These are phyloP conservation scores for Takifugu flavidus DNA, from an alignment of 2,113 vertebrate species.

Conservation along the genomic window DNA sequence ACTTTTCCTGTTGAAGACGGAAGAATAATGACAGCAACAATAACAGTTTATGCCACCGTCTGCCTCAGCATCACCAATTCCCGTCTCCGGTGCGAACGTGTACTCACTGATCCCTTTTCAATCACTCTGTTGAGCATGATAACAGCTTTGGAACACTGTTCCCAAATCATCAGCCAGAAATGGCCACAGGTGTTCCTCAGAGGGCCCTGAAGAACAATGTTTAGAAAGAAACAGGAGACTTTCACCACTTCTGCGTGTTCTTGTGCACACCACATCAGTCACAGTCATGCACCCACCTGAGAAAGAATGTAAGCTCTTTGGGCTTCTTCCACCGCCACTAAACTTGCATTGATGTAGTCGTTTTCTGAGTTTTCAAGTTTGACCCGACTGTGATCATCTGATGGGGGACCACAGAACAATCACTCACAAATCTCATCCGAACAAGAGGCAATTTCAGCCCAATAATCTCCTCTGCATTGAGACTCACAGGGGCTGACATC, in stretches of 20 bases:
- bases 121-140: constrained; percentile 97
- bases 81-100: background rate
- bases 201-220: constrained; percentile 79
- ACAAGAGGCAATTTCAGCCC: background rate
- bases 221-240: background rate
- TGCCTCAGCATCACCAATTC: background rate
- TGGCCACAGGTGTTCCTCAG: constrained; percentile 95
- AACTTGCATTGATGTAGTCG: constrained; percentile 97
- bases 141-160: constrained; percentile 92
- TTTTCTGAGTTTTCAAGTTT: constrained; percentile 90
- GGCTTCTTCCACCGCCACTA: constrained; percentile 88
- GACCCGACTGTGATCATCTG: constrained; percentile 96
- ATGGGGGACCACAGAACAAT: constrained; percentile 18
- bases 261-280: too few relatives aligned
- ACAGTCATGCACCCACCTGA: constrained; percentile 75
- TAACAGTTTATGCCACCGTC: background rate
- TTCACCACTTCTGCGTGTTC: background rate
- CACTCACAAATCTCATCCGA: background rate
- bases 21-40: background rate
- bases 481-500: constrained; percentile 98
- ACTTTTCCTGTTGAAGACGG: constrained; percentile 85
- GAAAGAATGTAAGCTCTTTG: constrained; percentile 92
- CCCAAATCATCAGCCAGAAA: constrained; percentile 99
- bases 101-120: constrained; percentile 94
- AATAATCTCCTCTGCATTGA: background rate